These are phyloP conservation scores for Bubo bubo DNA, from an alignment of 2,113 vertebrate species.

Conservation along the genomic window DNA sequence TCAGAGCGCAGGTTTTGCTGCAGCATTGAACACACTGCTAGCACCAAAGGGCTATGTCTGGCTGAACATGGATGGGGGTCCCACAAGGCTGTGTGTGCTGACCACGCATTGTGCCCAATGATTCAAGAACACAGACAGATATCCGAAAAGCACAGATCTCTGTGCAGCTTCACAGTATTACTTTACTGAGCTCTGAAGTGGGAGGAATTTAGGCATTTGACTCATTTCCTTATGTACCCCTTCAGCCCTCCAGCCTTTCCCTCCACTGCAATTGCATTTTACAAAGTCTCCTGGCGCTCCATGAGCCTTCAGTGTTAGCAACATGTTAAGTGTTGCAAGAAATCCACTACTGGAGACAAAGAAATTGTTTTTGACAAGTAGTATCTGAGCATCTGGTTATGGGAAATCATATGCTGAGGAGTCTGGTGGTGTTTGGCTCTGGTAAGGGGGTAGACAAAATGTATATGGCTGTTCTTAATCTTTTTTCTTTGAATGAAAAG, in stretches of 20 bases:
- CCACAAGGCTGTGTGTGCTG: accelerated
- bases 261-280: neutral
- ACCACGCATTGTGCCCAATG: neutral
- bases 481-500: neutral
- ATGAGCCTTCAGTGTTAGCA: neutral
- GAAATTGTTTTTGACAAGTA: neutral
- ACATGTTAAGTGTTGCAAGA: neutral
- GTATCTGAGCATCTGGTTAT: neutral
- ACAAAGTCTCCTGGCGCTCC: neutral
- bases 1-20: neutral
- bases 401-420: neutral
- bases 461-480: accelerated
- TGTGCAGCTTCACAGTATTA: neutral
- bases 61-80: neutral
- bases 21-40: neutral
- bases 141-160: neutral
- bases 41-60: neutral
- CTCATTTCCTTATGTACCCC: neutral
- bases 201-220: neutral
- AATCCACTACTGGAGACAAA: neutral
- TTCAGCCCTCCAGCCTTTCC: neutral
- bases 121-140: neutral
- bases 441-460: neutral
- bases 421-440: neutral
- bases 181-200: neutral